Evolutionary conservation across 2,113 vertebrate genomes (phyloP).

Genomic region (Corythaeola cristata): DNA sequence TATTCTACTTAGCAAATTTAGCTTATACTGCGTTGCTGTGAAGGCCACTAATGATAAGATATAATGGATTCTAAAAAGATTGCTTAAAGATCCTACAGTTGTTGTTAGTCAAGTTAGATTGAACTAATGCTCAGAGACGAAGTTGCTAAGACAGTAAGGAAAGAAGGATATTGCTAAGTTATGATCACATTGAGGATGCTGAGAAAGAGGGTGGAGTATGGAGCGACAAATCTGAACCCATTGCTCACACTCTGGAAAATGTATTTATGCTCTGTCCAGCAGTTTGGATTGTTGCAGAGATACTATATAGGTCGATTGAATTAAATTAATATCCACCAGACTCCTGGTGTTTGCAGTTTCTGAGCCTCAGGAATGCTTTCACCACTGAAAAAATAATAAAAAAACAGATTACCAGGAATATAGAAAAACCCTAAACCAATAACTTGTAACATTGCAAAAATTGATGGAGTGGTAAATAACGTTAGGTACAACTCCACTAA

Average conservation of each 20-base stretch:
- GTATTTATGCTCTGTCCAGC: background rate
- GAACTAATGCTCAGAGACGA: background rate
- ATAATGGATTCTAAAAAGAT: constrained; percentile 27
- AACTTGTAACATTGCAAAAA: background rate
- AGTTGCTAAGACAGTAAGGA: background rate
- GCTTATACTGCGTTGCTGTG: background rate
- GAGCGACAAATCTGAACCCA: background rate
- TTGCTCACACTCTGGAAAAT: background rate
- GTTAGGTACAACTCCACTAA: background rate
- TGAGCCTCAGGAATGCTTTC: background rate
- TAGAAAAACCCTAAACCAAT: background rate
- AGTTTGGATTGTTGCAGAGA: background rate
- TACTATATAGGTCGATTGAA: background rate
- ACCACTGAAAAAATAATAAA: background rate
- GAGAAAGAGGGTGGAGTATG: background rate
- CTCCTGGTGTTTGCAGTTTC: background rate
- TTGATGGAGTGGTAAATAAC: background rate
- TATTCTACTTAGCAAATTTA: background rate
- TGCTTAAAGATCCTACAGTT: background rate
- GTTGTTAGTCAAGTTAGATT: constrained; percentile 12
- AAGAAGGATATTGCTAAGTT: background rate
- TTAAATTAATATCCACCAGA: background rate
- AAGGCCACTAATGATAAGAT: constrained; percentile 35
- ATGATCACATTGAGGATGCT: background rate
- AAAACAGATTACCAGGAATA: background rate